Conservation (phyloP, 1,140 invertebrate species). For the Zaprionus davidi region DNA sequence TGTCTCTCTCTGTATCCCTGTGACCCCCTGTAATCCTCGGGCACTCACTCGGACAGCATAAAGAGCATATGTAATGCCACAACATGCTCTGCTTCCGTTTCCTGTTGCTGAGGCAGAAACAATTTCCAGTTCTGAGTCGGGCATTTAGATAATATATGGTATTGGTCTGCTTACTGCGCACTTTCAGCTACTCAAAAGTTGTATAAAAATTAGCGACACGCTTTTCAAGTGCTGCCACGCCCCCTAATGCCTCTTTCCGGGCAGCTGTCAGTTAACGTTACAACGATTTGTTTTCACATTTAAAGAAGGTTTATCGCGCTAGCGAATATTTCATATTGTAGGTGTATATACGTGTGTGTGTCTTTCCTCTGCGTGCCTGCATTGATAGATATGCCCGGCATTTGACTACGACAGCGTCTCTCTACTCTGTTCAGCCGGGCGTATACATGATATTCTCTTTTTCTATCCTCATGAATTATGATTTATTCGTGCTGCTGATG, state of each 20-base stretch:
- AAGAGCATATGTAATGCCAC: slow-evolving; percentile 41
- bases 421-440: slow-evolving; percentile 16
- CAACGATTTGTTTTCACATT: slow-evolving; percentile 8
- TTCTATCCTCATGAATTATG: neutral
- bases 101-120: neutral
- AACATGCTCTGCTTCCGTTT: slow-evolving; percentile 12
- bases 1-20: neutral
- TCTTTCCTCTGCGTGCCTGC: neutral
- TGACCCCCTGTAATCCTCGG: slow-evolving; percentile 14
- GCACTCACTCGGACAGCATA: slow-evolving; percentile 17
- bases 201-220: slow-evolving; percentile 17
- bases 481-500: slow-evolving; percentile 22
- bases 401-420: slow-evolving; percentile 12
- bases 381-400: slow-evolving; percentile 24
- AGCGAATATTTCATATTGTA: neutral
- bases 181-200: slow-evolving; percentile 11
- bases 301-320: slow-evolving; percentile 8
- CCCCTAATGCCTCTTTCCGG: neutral
- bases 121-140: slow-evolving; percentile 10
- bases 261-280: slow-evolving; percentile 50
- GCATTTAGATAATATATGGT: slow-evolving; percentile 72
- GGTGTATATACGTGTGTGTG: neutral
- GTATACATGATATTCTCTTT: slow-evolving; percentile 32
- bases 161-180: slow-evolving; percentile 58
- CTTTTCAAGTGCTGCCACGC: slow-evolving; percentile 34